These are phyloP conservation scores for Troilus luridus DNA, from an alignment of 2,888 invertebrate species.

Conservation along the genomic window DNA sequence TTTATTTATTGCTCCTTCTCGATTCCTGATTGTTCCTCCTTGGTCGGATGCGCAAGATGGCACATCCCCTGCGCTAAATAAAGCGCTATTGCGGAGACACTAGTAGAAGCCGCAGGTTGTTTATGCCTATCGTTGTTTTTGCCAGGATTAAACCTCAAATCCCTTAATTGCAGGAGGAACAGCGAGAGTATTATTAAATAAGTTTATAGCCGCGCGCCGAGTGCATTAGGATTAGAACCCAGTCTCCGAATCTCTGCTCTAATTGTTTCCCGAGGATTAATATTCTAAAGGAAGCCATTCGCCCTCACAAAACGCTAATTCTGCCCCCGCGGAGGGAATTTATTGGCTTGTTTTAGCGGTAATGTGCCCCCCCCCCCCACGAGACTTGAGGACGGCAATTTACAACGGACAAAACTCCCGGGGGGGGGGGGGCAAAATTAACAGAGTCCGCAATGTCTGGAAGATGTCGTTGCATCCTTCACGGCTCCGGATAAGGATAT, in stretches of 20 bases:
- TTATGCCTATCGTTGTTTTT: constrained; percentile 55
- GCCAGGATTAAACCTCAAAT: constrained; percentile 59
- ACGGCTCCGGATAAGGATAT: neutral
- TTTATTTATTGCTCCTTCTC: too few species aligned
- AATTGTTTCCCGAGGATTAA: constrained; percentile 56
- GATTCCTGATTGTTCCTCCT: neutral
- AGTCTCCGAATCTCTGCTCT: constrained; percentile 48
- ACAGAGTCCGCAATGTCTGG: neutral
- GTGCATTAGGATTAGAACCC: constrained; percentile 56
- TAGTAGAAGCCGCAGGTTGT: constrained; percentile 43
- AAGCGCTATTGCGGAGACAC: constrained; percentile 7
- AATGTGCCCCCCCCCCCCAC: neutral
- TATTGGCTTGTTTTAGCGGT: constrained; percentile 50
- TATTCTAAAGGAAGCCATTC: constrained; percentile 59
- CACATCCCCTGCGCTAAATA: neutral
- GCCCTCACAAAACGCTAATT: constrained; percentile 40
- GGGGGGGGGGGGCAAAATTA: neutral
- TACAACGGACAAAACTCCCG: neutral
- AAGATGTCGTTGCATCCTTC: neutral
- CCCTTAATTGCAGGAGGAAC: constrained; percentile 54
- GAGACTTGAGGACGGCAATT: neutral
- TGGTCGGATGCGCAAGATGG: neutral
- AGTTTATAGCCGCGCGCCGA: constrained; percentile 53
- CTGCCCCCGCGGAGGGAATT: neutral
- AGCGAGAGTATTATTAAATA: constrained; percentile 57